phyloP scores from a whole-genome alignment of 2,113 vertebrate genomes.

The Microtus montanus region DNA sequence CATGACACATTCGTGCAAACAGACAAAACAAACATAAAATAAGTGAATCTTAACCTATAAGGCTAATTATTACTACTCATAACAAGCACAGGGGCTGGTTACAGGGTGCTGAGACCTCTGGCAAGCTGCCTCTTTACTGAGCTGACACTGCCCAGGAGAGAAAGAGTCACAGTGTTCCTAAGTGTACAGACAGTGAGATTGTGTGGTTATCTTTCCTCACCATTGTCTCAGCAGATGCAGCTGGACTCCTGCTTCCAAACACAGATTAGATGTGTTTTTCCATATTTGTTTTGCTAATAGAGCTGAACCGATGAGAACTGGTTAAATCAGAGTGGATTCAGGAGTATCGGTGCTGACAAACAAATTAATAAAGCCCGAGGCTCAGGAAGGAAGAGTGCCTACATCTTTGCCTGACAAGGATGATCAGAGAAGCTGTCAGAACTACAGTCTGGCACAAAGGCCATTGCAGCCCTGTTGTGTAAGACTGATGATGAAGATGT shows the following conservation, averaged over 20 bases:
- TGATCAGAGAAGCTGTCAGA: too few relatives aligned
- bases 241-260: neutral
- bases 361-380: neutral
- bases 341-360: neutral
- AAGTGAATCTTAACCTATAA: neutral
- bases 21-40: neutral
- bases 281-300: neutral
- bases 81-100: conserved; percentile 15
- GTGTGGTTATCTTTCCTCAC: neutral
- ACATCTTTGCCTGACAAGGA: neutral
- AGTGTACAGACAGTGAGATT: neutral
- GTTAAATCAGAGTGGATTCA: neutral
- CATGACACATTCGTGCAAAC: neutral
- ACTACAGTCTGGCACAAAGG: neutral
- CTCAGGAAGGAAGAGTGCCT: neutral
- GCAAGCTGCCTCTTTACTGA: neutral
- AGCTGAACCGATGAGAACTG: neutral
- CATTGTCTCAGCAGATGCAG: neutral
- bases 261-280: neutral
- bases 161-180: conserved; percentile 14
- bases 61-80: conserved; percentile 21
- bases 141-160: neutral
- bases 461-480: neutral
- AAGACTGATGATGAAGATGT: neutral
- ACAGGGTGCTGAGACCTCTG: neutral